phyloP scores from a whole-genome alignment of 2,113 vertebrate genomes.

The Phyllopteryx taeniolatus region DNA sequence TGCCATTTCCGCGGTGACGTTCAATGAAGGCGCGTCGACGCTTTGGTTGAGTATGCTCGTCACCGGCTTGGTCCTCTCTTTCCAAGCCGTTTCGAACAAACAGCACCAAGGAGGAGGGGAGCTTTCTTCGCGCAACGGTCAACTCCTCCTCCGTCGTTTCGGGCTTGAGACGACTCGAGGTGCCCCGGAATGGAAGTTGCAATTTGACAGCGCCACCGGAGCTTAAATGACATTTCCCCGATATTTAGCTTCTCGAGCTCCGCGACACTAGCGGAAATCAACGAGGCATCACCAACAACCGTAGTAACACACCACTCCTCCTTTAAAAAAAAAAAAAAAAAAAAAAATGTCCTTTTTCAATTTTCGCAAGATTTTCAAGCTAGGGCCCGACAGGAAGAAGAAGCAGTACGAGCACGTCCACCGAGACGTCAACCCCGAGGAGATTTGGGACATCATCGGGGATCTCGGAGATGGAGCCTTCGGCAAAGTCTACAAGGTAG shows the following conservation, averaged over 20 bases:
- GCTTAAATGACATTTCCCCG: slow-evolving; percentile 13
- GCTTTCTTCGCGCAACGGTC: slow-evolving; percentile 7
- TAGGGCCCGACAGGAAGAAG: slow-evolving; percentile 93
- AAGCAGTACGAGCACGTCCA: slow-evolving; percentile 98
- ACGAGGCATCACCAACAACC: slow-evolving; percentile 13
- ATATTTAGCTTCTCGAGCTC: slow-evolving; percentile 23
- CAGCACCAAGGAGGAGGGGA: not conserved
- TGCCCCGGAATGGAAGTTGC: slow-evolving; percentile 40
- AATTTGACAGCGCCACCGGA: slow-evolving; percentile 45
- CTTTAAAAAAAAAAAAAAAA: slow-evolving; percentile 20
- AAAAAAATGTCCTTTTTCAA: slow-evolving; percentile 96
- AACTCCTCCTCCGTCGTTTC: slow-evolving; percentile 27
- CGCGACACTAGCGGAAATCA: slow-evolving; percentile 54
- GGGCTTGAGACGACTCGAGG: not conserved
- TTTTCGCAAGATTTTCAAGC: slow-evolving; percentile 98
- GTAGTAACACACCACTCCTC: not conserved
- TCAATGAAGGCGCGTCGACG: slow-evolving; percentile 6
- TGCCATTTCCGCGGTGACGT: slow-evolving; percentile 7
- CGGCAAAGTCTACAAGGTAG: slow-evolving; percentile 98
- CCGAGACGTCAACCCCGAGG: slow-evolving; percentile 92
- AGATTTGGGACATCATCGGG: slow-evolving; percentile 94
- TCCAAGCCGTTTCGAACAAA: not conserved
- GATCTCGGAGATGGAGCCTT: slow-evolving; percentile 97
- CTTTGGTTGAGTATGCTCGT: not conserved
- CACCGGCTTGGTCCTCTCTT: slow-evolving; percentile 1